phyloP scores from a whole-genome alignment of 53 echinoderm and acorn worm species.

The Mesocentrotus franciscanus region DNA sequence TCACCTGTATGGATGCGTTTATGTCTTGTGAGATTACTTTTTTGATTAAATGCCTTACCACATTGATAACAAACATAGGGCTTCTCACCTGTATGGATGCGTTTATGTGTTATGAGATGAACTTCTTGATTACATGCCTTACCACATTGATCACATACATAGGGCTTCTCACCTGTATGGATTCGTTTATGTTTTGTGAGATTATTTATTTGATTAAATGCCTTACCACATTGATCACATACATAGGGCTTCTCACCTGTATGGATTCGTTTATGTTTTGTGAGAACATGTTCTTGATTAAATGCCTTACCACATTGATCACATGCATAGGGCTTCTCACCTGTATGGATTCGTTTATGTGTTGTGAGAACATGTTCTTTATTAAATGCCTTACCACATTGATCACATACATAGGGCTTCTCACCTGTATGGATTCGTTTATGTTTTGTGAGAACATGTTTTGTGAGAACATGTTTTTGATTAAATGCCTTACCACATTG shows the following conservation, averaged over 20 bases:
- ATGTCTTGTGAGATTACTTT: conserved; percentile 24
- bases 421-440: conserved; percentile 31
- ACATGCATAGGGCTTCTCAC: conserved; percentile 41
- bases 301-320: conserved; percentile 40
- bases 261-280: background rate
- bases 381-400: conserved; percentile 50
- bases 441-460: background rate
- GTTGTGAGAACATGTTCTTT: background rate
- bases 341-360: conserved; percentile 53
- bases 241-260: conserved; percentile 43
- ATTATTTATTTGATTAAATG: no score
- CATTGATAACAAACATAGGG: conserved; percentile 31
- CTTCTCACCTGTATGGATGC: conserved; percentile 55
- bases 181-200: conserved; percentile 61
- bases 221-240: conserved; percentile 46
- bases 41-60: conserved; percentile 31
- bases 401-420: conserved; percentile 46
- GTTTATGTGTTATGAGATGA: background rate
- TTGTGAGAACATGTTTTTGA: background rate
- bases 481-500: conserved; percentile 48
- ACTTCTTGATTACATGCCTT: background rate
- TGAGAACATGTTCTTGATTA: background rate
- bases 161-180: conserved; percentile 67
- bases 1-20: conserved; percentile 56
- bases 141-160: conserved; percentile 69